phyloP scores from a whole-genome alignment of 2,888 invertebrate species.

The Coenonympha arcania region DNA sequence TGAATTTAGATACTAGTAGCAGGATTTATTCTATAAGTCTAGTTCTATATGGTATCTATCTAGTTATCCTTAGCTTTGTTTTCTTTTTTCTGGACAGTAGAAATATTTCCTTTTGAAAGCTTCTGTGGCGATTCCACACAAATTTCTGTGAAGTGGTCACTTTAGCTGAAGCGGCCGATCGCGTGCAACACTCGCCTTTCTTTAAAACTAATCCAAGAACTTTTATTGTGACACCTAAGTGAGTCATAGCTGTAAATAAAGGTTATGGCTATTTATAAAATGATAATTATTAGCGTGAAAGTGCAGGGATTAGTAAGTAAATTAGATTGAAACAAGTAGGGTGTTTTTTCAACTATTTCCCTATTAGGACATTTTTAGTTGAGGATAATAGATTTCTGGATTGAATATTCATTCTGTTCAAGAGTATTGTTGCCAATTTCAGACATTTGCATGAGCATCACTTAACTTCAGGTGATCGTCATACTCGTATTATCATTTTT shows the following conservation, averaged over 20 bases:
- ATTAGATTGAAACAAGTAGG: neutral
- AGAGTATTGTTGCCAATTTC: too few relatives aligned
- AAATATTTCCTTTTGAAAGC: neutral
- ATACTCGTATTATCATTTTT: too few relatives aligned
- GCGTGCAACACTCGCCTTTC: conserved; percentile 51
- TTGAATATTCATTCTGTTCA: too few relatives aligned
- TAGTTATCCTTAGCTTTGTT: too few relatives aligned
- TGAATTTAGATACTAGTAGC: too few relatives aligned
- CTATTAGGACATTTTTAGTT: too few relatives aligned
- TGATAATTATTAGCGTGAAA: neutral
- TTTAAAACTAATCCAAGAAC: conserved; percentile 50
- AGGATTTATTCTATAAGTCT: too few relatives aligned
- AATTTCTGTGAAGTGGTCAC: neutral
- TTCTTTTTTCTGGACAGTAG: neutral
- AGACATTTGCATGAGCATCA: too few relatives aligned
- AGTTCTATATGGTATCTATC: too few relatives aligned
- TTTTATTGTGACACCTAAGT: conserved; percentile 49
- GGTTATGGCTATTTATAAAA: conserved; percentile 11
- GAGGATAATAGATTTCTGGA: too few relatives aligned
- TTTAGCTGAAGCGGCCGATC: conserved; percentile 29
- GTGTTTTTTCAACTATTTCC: neutral
- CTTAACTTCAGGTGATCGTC: too few relatives aligned
- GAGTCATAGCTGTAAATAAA: conserved; percentile 29
- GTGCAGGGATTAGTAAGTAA: neutral
- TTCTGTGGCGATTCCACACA: neutral